Conservation (phyloP, 2,888 invertebrate genomes). For the Apodemia mormo region DNA sequence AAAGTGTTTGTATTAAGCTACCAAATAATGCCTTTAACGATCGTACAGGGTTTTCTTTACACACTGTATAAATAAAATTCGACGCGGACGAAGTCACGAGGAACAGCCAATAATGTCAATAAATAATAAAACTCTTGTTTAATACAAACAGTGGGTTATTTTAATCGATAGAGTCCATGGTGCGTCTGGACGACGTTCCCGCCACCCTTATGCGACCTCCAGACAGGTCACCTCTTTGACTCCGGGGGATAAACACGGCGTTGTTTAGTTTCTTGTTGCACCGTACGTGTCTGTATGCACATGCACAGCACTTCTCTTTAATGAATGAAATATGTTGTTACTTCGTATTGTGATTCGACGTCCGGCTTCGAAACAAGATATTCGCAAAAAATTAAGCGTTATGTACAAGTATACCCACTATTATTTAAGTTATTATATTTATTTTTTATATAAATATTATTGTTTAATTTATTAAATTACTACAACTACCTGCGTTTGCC, state of each 20-base stretch:
- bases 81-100: no score
- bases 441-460: no score
- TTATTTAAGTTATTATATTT: no score
- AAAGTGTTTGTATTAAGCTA: no score
- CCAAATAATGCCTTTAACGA: no score
- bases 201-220: conserved; percentile 52
- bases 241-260: conserved; percentile 26
- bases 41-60: no score
- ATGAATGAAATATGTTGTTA: neutral
- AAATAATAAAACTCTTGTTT: neutral
- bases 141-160: neutral
- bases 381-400: neutral
- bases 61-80: no score
- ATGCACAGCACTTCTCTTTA: neutral
- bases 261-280: conserved; percentile 13
- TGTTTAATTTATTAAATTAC: no score
- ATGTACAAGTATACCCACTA: no score
- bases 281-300: conserved; percentile 11
- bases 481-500: no score
- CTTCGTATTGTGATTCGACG: neutral
- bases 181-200: neutral
- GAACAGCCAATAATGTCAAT: no score
- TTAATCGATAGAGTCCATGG: neutral
- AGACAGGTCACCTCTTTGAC: conserved; percentile 52
- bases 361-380: neutral